Percentiles rank a stretch among this genome's conserved stretches.
phyloP scores from a whole-genome alignment of 2,888 invertebrate genomes.

The Slavum lentiscoides region DNA sequence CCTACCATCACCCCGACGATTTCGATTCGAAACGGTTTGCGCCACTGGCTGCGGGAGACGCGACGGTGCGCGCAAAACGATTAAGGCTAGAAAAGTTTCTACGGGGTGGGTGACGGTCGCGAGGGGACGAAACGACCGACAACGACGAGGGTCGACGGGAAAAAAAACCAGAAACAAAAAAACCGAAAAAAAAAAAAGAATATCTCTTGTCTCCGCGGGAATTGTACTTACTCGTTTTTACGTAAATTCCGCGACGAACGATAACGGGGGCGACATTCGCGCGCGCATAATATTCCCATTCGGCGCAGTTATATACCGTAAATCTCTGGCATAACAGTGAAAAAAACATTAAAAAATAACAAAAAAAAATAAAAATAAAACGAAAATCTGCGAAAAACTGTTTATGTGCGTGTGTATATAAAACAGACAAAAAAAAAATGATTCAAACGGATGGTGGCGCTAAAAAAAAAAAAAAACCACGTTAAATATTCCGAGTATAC shows the following conservation, averaged over 20 bases:
- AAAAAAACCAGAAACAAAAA: background rate
- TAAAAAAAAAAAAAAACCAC: background rate
- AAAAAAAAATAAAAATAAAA: conserved; percentile 1
- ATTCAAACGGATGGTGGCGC: conserved; percentile 27
- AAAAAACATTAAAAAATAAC: conserved; percentile 33
- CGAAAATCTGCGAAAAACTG: conserved; percentile 35
- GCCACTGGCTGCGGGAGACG: background rate
- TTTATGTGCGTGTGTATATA: background rate
- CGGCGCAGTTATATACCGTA: conserved; percentile 48
- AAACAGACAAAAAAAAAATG: background rate
- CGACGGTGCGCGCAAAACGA: background rate
- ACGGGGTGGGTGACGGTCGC: background rate
- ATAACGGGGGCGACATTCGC: conserved; percentile 28
- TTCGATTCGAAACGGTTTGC: too few relatives aligned
- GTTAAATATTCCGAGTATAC: too few relatives aligned
- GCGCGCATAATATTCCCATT: conserved; percentile 52
- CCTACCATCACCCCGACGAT: too few relatives aligned
- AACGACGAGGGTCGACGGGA: conserved; percentile 6
- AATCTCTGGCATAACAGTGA: conserved; percentile 44
- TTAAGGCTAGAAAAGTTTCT: conserved; percentile 17
- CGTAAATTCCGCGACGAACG: conserved; percentile 44
- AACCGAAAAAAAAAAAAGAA: background rate
- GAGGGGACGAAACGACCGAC: background rate
- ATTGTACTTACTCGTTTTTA: conserved; percentile 38
- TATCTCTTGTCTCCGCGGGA: conserved; percentile 26